A percentile compares a stretch with the other conserved stretches of the same genome.
These are phyloP conservation scores for Porites lobata DNA, from an alignment of 92 coral and sea anemone genomes.

Conservation along the genomic window DNA sequence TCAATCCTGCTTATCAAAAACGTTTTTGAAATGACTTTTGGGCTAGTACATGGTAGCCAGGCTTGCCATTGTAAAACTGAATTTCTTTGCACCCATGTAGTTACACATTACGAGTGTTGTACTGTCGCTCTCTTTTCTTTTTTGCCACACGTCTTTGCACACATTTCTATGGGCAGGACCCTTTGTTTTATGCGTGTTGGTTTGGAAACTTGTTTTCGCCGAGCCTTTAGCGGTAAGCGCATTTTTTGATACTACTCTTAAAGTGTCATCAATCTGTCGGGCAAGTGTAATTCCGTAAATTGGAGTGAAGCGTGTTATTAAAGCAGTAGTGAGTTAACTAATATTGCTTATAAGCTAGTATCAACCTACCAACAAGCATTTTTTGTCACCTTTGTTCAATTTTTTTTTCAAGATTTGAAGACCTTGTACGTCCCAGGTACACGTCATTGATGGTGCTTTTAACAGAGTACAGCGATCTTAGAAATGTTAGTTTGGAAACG, in stretches of 20 bases:
- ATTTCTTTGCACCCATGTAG: too few species aligned
- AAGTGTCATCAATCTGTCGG: neutral
- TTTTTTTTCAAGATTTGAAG: neutral
- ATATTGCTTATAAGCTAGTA: neutral
- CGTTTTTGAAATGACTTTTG: too few species aligned
- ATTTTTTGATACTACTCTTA: neutral
- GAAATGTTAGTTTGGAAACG: neutral
- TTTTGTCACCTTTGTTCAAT: neutral
- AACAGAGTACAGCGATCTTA: neutral
- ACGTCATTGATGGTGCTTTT: slow-evolving; percentile 2
- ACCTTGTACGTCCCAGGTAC: neutral
- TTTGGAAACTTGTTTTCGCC: neutral
- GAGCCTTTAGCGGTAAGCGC: neutral
- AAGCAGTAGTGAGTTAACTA: neutral
- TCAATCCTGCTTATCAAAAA: too few species aligned
- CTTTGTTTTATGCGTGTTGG: neutral
- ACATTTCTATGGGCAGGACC: slow-evolving; percentile 12
- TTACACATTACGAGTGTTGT: too few species aligned
- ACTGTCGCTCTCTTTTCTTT: neutral
- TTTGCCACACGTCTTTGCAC: neutral
- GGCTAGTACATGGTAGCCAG: too few species aligned
- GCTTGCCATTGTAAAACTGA: too few species aligned
- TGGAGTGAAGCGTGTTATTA: neutral
- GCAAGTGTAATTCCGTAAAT: neutral
- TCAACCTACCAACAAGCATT: neutral